A percentile compares a stretch with the other conserved stretches of the same genome.
These are phyloP conservation scores for Pelecanus crispus DNA, from an alignment of 2,113 vertebrate genomes.

Conservation along the genomic window DNA sequence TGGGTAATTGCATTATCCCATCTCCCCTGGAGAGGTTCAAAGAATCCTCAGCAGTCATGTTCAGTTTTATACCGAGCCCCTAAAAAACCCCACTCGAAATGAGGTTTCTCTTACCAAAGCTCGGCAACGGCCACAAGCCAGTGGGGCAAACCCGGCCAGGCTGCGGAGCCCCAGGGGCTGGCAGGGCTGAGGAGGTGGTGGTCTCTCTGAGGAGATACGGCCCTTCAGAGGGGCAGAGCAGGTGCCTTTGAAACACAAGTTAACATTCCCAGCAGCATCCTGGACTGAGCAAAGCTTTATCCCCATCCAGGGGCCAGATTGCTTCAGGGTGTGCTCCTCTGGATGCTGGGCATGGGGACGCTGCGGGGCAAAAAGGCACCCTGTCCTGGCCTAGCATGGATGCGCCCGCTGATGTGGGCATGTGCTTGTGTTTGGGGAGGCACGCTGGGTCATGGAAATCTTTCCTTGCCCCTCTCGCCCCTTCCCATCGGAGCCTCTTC, in stretches of 20 bases:
- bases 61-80: background rate
- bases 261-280: background rate
- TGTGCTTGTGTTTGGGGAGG: background rate
- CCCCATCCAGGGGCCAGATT: background rate
- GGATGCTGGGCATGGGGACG: accelerated
- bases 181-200: background rate
- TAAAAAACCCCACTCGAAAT: background rate
- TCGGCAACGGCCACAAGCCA: background rate
- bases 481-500: accelerated
- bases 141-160: accelerated
- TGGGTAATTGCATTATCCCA: background rate
- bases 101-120: background rate
- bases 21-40: background rate
- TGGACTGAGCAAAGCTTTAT: background rate
- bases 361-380: background rate
- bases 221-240: background rate
- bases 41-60: background rate
- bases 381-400: background rate
- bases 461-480: background rate
- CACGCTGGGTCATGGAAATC: background rate
- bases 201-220: background rate
- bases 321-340: accelerated
- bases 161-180: accelerated
- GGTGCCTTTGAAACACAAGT: background rate
- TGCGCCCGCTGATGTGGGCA: background rate